Evolutionary conservation across 2,888 invertebrate species (phyloP).

Genomic region (Cheilosia scutellata): DNA sequence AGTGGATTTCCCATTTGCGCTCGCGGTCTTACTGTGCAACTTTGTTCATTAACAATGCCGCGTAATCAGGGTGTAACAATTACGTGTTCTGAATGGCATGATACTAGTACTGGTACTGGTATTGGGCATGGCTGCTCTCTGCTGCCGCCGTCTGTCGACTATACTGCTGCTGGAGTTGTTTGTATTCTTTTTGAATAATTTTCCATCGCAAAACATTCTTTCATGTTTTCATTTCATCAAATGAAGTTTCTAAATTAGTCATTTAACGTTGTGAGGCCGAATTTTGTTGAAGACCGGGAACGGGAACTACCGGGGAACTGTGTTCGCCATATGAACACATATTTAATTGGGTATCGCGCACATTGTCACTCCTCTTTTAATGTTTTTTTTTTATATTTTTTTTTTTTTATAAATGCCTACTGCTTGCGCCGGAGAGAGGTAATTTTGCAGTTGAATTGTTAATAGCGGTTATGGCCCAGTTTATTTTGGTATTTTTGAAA

Average conservation of each 20-base stretch:
- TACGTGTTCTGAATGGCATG: conserved; percentile 75
- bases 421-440: conserved; percentile 16
- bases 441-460: conserved; percentile 35
- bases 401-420: conserved; percentile 35
- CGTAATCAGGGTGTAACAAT: conserved; percentile 76
- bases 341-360: conserved; percentile 48
- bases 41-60: conserved; percentile 74
- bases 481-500: conserved; percentile 43
- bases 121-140: conserved; percentile 57
- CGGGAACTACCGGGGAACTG: not conserved
- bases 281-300: not conserved
- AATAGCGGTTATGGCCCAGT: conserved; percentile 29
- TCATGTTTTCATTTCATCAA: conserved; percentile 64
- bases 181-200: conserved; percentile 60
- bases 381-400: conserved; percentile 1
- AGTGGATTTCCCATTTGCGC: conserved; percentile 57
- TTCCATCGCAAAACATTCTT: conserved; percentile 57
- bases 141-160: not conserved
- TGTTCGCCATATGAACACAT: conserved; percentile 16
- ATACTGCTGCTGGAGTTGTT: conserved; percentile 9
- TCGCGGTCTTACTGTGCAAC: conserved; percentile 40
- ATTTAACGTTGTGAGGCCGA: conserved; percentile 48
- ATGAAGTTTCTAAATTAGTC: conserved; percentile 70
- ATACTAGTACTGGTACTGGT: conserved; percentile 1
- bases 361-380: conserved; percentile 44